Evolutionary conservation across 2,797 vertebrate genomes (phyloP).

Genomic region (Brachyrhaphis roseni): DNA sequence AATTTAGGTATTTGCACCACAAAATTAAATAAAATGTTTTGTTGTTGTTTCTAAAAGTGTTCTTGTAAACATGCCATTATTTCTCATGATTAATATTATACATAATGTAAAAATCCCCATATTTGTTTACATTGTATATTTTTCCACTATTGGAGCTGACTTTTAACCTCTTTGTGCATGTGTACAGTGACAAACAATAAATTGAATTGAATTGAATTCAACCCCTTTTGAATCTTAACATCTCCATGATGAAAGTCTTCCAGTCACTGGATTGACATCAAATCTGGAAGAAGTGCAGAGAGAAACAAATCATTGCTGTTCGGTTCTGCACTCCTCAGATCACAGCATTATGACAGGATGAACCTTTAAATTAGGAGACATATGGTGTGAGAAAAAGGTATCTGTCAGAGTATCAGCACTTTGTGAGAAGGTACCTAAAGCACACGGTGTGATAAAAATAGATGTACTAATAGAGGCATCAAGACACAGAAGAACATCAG

Average conservation of each 20-base stretch:
- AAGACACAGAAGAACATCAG: neutral
- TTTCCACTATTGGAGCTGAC: too few species aligned
- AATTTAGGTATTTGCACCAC: neutral
- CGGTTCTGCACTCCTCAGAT: neutral
- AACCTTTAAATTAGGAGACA: neutral
- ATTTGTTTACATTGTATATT: too few species aligned
- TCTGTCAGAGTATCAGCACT: neutral
- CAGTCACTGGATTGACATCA: neutral
- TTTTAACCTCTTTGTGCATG: too few species aligned
- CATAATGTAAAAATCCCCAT: too few species aligned
- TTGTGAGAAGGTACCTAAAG: neutral
- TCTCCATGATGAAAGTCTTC: neutral
- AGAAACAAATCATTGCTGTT: neutral
- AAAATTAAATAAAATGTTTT: neutral
- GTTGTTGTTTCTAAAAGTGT: neutral
- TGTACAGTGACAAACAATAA: too few species aligned
- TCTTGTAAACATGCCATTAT: neutral
- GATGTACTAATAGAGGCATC: neutral
- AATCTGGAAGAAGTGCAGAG: neutral
- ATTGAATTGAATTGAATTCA: neutral
- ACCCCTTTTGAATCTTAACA: neutral
- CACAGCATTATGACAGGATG: neutral
- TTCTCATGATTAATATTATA: neutral
- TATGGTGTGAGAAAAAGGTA: neutral
- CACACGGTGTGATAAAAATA: conserved; percentile 3